Evolutionary conservation across 2,888 invertebrate genomes (phyloP).

Genomic region (Augiades crinisus): DNA sequence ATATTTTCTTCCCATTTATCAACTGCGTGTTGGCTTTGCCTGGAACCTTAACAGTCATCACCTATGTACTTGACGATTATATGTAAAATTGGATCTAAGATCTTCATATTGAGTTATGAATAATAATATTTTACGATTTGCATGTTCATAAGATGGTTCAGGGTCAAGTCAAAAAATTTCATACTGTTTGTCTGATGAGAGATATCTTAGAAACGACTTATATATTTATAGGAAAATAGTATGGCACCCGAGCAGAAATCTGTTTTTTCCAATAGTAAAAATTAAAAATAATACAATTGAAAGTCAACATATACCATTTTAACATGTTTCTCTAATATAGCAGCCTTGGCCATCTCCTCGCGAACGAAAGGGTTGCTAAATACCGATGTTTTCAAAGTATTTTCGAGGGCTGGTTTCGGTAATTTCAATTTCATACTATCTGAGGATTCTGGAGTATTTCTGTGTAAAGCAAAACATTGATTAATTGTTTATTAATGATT

Average conservation of each 20-base stretch:
- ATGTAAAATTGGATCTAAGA: constrained; percentile 58
- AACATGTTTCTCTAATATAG: constrained; percentile 94
- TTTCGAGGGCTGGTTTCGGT: constrained; percentile 84
- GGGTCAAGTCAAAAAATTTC: no score
- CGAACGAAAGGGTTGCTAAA: constrained; percentile 93
- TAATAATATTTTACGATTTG: background rate
- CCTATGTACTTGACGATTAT: constrained; percentile 81
- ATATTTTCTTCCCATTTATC: constrained; percentile 93
- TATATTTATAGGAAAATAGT: no score
- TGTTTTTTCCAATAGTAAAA: no score
- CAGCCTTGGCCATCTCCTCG: constrained; percentile 92
- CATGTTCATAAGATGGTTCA: no score
- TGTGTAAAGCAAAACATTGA: no score
- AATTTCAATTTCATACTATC: constrained; percentile 67
- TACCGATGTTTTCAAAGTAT: constrained; percentile 85
- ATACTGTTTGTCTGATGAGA: no score
- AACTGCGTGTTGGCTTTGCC: constrained; percentile 86
- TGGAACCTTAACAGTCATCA: constrained; percentile 81
- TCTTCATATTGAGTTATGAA: constrained; percentile 36
- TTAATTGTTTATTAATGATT: no score
- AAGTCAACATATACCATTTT: constrained; percentile 90
- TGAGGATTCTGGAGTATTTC: constrained; percentile 8
- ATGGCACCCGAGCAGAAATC: no score
- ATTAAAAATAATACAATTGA: constrained; percentile 43
- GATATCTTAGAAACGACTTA: no score